Evolutionary conservation across 2,888 invertebrate genomes (phyloP).

Genomic region (Blera fallax): DNA sequence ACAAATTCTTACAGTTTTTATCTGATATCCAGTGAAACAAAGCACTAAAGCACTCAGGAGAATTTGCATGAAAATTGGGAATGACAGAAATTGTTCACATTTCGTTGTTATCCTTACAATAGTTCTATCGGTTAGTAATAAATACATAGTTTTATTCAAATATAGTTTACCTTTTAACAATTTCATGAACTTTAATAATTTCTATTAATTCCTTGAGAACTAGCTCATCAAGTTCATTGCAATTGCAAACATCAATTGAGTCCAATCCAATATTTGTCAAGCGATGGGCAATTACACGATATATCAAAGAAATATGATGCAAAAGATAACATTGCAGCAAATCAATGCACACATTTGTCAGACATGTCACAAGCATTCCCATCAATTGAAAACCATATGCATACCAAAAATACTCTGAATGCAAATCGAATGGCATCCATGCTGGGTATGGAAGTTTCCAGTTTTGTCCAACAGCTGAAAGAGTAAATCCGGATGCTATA

Average conservation of each 20-base stretch:
- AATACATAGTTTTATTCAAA: not conserved
- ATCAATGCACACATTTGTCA: slow-evolving; percentile 76
- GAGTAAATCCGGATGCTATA: slow-evolving; percentile 14
- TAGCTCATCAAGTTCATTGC: not conserved
- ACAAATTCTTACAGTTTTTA: slow-evolving; percentile 73
- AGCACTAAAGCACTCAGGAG: slow-evolving; percentile 76
- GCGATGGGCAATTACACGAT: slow-evolving; percentile 75
- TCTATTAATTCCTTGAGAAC: slow-evolving; percentile 4
- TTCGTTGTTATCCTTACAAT: slow-evolving; percentile 19
- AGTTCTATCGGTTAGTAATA: not conserved
- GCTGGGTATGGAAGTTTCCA: slow-evolving; percentile 76
- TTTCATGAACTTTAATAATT: slow-evolving; percentile 15
- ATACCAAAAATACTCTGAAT: slow-evolving; percentile 70
- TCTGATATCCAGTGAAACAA: slow-evolving; percentile 77
- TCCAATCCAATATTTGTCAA: slow-evolving; percentile 51
- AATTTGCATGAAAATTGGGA: slow-evolving; percentile 76
- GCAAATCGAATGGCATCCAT: slow-evolving; percentile 78
- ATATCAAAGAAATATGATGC: slow-evolving; percentile 76
- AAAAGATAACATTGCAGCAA: slow-evolving; percentile 76
- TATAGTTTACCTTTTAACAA: slow-evolving; percentile 28
- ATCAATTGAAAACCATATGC: slow-evolving; percentile 76
- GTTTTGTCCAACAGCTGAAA: slow-evolving; percentile 62
- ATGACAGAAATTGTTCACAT: slow-evolving; percentile 69
- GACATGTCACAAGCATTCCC: slow-evolving; percentile 74
- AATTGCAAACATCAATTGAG: no score